phyloP scores from a whole-genome alignment of 2,113 vertebrate genomes.

The Pipa parva region DNA sequence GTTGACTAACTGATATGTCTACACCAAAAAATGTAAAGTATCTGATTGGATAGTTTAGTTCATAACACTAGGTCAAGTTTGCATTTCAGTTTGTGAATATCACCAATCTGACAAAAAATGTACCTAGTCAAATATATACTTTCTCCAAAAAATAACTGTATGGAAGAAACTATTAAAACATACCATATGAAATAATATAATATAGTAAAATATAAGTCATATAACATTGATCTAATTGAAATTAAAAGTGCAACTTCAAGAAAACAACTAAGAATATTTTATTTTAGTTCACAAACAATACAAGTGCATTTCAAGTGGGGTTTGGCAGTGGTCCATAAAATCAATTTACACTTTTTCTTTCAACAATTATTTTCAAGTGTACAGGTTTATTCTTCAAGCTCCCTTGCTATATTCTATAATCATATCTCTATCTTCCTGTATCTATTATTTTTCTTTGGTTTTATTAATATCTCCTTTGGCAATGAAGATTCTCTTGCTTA shows the following conservation, averaged over 20 bases:
- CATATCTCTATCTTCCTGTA: slow-evolving; percentile 27
- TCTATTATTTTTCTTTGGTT: slow-evolving; percentile 57
- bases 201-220: too few species aligned
- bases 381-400: neutral
- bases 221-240: neutral
- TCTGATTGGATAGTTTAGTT: too few species aligned
- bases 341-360: slow-evolving; percentile 23
- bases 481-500: slow-evolving; percentile 46
- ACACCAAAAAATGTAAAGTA: too few species aligned
- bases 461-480: slow-evolving; percentile 60
- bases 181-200: too few species aligned
- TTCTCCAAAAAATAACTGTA: too few species aligned
- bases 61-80: too few species aligned
- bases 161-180: too few species aligned
- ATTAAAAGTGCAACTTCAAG: slow-evolving; percentile 19
- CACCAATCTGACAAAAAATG: too few species aligned
- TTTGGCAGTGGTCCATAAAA: slow-evolving; percentile 1
- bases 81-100: too few species aligned
- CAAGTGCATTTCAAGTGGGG: slow-evolving; percentile 16
- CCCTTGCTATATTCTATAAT: slow-evolving; percentile 8
- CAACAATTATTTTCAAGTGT: neutral
- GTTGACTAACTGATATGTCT: too few species aligned
- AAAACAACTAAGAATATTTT: neutral
- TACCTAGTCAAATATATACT: too few species aligned
- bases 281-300: slow-evolving; percentile 37